Evolutionary conservation across 2,888 invertebrate genomes (phyloP), one percentile per base, ranked within the genome.

Genomic region (Cantharis rufa): DNA sequence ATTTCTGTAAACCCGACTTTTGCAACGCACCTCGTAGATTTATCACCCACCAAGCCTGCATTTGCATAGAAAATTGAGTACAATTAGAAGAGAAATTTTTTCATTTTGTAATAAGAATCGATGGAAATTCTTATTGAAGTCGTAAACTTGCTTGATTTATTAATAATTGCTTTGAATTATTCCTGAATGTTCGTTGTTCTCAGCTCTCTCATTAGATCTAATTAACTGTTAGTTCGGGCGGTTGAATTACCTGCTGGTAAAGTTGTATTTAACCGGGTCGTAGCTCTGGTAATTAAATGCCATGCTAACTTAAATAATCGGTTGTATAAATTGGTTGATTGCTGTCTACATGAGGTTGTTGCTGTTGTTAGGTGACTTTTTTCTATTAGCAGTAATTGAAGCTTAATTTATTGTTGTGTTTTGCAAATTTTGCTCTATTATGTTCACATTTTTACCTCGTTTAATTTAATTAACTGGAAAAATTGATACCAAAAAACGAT

Each of bases 261-360:
- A 80, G 76, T 74, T 78, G 80, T 79, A 77, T 78, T 81, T 80
- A 79, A 76, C 74, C 81, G 72, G 81, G 80, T 80, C 80, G 80
- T 78, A 82, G 80, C 81, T 78, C 79, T 78, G 79, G 80, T 80
- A 82, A 82, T 82, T 81, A 82, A 82, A 81, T 81, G 81, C 80
- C 81, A 81, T 80, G 81, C 77, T 80, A 80, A 77, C 77, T 80
- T 80, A 82, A 82, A 82, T 80, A 80, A 82, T 82, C 82, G 77
- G 79, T 81, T 81, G 80, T 80, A 72, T 75, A 77, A 74, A 80
- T 79, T 81, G 80, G 80, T 82, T 82, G 81, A 81, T 82, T 81
- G 81, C 78, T 74, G 74, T 78, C 75, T 75, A 78, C 74, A 75
- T 73, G 24, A 69, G 72, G 62, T 27, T 32, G 62, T 61, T 68